Base-by-base conservation (phyloP, 2,113 vertebrate genomes). In the Pangasianodon hypophthalmus region DNA sequence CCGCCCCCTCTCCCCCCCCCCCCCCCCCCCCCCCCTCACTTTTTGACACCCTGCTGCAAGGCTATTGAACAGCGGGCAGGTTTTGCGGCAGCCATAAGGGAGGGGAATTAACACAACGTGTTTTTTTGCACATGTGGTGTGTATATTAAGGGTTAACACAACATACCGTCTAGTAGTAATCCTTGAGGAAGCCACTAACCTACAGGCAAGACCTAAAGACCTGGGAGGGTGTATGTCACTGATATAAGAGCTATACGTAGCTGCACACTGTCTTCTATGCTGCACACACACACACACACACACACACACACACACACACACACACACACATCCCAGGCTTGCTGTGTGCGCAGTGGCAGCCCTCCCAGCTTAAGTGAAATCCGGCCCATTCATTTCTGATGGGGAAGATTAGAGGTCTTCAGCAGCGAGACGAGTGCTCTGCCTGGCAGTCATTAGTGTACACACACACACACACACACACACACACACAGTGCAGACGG, bases 401-500 rank as follows among this genome's bases (percentile, higher is more conserved):
- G 90, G 81, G 89, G 89, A 89, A 92, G 93, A 93, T 93, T 92
- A 94, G 82, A 88, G 58, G 62, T 89, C 88, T 91, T 92, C 90
- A 90, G 88, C 87, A 91, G 86, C 86, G 88, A 88, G 85, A 69
- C 88, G 83, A 90, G 91, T 69, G 73, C 88, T 91, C 82, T 56
- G 90, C 86, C 89, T 90, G 81, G 90, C 91, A 89, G 89, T 92
- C 91, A 91, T 90, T 91, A 93, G 86, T 48, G 87, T 32, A 18
- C 37, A 67, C 86, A 56, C 88, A 86, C 75, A 88, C 85, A 81
- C 85, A 80, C 80, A 69, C 87, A 73, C 60, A 86, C 80, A 37
- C 90, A 32, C 67, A 48, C 85, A 46, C 82, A 8, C 32, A 82
- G 54, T 85, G 87, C 41, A 54, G 82, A 81, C 46, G 84, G 82